Conservation (phyloP, 2,888 invertebrate genomes). For the Drosophila ezoana region DNA sequence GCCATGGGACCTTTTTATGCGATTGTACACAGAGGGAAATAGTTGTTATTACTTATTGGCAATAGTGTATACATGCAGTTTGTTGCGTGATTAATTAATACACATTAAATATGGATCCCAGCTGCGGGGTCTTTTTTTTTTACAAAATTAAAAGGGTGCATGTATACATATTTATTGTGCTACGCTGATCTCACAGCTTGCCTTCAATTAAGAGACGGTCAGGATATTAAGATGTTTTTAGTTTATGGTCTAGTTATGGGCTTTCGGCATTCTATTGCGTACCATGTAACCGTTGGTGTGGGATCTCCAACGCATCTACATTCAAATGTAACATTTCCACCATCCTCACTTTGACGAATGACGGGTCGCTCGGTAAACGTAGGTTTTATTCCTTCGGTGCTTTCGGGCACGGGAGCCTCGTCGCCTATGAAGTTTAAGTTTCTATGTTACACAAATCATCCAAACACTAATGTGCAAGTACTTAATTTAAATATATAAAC, state of each 20-base stretch:
- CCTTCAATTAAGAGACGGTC: background rate
- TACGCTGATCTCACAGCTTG: background rate
- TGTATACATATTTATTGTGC: background rate
- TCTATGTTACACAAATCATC: constrained; percentile 74
- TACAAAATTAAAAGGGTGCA: background rate
- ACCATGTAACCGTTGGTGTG: constrained; percentile 97
- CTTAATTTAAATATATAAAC: background rate
- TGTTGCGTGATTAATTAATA: background rate
- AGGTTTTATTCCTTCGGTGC: constrained; percentile 94
- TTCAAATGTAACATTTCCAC: constrained; percentile 97
- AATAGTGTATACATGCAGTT: background rate
- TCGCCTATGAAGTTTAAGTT: constrained; percentile 89
- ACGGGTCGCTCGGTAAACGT: constrained; percentile 99
- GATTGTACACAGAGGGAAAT: constrained; percentile 39
- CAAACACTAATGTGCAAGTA: constrained; percentile 15
- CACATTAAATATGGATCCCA: background rate
- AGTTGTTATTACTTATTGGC: constrained; percentile 29
- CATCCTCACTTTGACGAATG: constrained; percentile 98
- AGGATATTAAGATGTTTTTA: background rate
- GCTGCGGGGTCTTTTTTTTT: background rate
- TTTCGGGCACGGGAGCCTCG: constrained; percentile 95
- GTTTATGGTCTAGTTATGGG: background rate
- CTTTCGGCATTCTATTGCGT: constrained; percentile 81
- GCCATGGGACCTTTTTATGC: constrained; percentile 91
- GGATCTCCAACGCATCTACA: constrained; percentile 99